Evolutionary conservation across 2,797 vertebrate genomes (phyloP).

Genomic region (Ctenochaetus hawaiiensis): DNA sequence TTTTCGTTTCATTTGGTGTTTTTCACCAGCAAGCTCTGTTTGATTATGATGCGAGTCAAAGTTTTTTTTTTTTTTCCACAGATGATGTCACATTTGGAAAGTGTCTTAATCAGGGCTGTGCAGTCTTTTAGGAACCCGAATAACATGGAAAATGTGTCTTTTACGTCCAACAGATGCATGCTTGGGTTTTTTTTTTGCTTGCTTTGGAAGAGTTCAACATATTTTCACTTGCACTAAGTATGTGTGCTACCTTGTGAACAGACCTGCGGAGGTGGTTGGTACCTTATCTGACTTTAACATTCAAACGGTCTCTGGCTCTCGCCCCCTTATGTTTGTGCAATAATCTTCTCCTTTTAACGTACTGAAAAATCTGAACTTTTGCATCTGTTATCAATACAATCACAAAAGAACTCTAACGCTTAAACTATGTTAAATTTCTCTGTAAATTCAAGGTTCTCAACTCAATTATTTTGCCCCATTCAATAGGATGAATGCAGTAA

Average conservation of each 20-base stretch:
- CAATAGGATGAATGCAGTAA: not conserved
- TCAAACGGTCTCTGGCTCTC: slow-evolving; percentile 57
- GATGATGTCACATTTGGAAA: slow-evolving; percentile 65
- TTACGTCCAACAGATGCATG: slow-evolving; percentile 34
- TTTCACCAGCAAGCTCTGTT: slow-evolving; percentile 14
- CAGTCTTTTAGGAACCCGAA: slow-evolving; percentile 33
- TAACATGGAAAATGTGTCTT: slow-evolving; percentile 55
- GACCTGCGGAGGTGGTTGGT: slow-evolving; percentile 65
- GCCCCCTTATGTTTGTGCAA: slow-evolving; percentile 59
- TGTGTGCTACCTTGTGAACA: slow-evolving; percentile 42
- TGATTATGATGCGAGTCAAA: slow-evolving; percentile 34
- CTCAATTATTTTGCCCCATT: not conserved
- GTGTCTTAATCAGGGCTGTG: slow-evolving; percentile 36
- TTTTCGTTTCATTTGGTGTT: slow-evolving; percentile 20
- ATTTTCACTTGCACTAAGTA: slow-evolving; percentile 51
- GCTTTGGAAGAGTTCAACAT: slow-evolving; percentile 37
- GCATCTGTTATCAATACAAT: slow-evolving; percentile 25
- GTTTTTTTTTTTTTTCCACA: slow-evolving; percentile 51
- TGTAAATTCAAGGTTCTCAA: slow-evolving; percentile 10
- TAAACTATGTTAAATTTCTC: slow-evolving; percentile 12
- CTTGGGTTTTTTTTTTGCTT: slow-evolving; percentile 35
- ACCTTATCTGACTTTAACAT: slow-evolving; percentile 76
- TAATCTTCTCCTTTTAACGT: slow-evolving; percentile 10
- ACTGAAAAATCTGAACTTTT: slow-evolving; percentile 27
- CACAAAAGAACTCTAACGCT: slow-evolving; percentile 14